Percentiles rank a stretch among this genome's conserved stretches.
These are phyloP conservation scores for Chaetorhynchus papuensis DNA, from an alignment of 2,113 vertebrate genomes.

Conservation along the genomic window DNA sequence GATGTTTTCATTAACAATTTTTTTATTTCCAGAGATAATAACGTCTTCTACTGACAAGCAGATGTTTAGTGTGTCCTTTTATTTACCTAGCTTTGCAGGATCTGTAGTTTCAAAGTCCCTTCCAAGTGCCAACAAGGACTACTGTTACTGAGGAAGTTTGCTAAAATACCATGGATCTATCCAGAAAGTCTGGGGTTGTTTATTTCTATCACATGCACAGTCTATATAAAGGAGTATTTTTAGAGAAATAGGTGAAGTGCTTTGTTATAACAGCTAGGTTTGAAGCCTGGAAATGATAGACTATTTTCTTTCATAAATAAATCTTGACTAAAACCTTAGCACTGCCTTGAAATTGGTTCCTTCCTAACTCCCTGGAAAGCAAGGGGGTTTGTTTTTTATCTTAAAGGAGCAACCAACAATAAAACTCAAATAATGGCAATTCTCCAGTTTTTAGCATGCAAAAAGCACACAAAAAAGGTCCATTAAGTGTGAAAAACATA, in stretches of 20 bases:
- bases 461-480: not conserved
- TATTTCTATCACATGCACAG: not conserved
- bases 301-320: not conserved
- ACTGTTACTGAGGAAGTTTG: not conserved
- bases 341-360: not conserved
- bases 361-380: not conserved
- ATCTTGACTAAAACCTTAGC: not conserved
- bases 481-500: not conserved
- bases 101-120: not conserved
- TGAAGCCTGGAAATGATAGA: not conserved
- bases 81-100: not conserved
- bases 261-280: not conserved
- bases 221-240: not conserved
- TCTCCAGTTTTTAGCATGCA: not conserved
- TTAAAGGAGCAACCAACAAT: not conserved
- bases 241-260: not conserved
- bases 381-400: fast-evolving
- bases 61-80: not conserved
- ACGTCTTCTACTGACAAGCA: not conserved
- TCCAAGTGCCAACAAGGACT: not conserved
- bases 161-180: not conserved
- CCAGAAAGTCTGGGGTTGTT: not conserved
- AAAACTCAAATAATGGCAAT: not conserved
- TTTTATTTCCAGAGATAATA: not conserved
- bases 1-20: not conserved